Evolutionary conservation across 1,140 invertebrate species (phyloP), one percentile per base, ranked within the genome.

Genomic region (Tetraneura akinire): DNA sequence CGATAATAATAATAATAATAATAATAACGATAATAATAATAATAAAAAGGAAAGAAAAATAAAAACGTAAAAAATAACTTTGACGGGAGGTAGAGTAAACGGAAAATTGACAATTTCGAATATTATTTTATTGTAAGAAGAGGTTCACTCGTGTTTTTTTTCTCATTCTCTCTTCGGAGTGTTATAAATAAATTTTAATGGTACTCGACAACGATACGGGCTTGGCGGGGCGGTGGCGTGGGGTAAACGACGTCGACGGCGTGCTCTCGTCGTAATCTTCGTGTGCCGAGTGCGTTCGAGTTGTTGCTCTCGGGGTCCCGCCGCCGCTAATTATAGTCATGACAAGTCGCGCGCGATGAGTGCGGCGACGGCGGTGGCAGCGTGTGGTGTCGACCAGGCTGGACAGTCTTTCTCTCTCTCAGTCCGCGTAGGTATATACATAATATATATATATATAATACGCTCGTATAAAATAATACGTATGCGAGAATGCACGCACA

Each of bases 251-350:
- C 66, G 29, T 37, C 32, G 32, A 37, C 16, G 18, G 73, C n/a
- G 55, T 14, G 16, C 37, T 71, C 47, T 71, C 68, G 68, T 71
- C 37, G 66, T 68, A 68, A 68, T 68, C 42, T 71, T 49, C 51
- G 47, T 32, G 47, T 8, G 45, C 47, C 68, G 68, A 71, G 68
- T 71, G 47, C 26, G n/a, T 71, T 51, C 26, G 68, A 71, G 47
- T 71, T 71, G 47, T 71, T 71, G 51, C 71, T 76, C 74, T 78
- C 21, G 51, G 51, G 51, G 37, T 45, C 21, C 45, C 23, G 23
- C 68, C 70, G 74, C 74, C 55, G 51, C 55, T 78, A 78, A 78
- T 78, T 78, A 62, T 78, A 78, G 55, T 62, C 55, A 45, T 47
- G 74, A 47, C 74, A 62, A 47, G 42, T 11, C 66, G 29, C 32